Evolutionary conservation across 2,113 vertebrate genomes (phyloP), one percentile per base, ranked within the genome.

Genomic region (Chaetorhynchus papuensis): DNA sequence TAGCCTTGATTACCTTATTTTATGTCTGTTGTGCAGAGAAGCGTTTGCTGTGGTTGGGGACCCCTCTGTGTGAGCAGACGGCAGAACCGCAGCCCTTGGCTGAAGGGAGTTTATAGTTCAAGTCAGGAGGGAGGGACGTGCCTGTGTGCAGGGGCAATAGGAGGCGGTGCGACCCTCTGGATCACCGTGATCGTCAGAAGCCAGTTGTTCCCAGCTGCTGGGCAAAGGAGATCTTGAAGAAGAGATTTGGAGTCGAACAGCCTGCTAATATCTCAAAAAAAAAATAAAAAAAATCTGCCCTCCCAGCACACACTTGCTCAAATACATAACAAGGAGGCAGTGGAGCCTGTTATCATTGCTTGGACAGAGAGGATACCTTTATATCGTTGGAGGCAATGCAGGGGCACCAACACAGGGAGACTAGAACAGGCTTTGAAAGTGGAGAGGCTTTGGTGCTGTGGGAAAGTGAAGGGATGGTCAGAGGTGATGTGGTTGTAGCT

Each of bases 101-200:
- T 52, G 63, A 60, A 74, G n/a, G 10, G 28, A n/a, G 8, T 31
- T 66, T 53, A 6, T 22, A 26, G 64, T 13, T 61, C 41, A 47
- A 3, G 5, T 19, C 6, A 2, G 17, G 28, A 50, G 30, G 64
- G 59, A 69, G 41, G 41, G 39, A 50, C 0, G 0, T 0, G 3
- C 39, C 53, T 45, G 30, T 0, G 0, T n/a, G 33, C 5, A 1
- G 54, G 61, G 47, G 64, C 71, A 33, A 1, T 7, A 33, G 66
- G 72, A 83, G 24, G 13, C 21, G 35, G 54, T 18, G 31, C 0
- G 1, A 52, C 27, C 22, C 24, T 57, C 56, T 7, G 1, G 47
- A 64, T 18, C 61, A 5, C 28, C 4, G 23, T n/a, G 56, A 18
- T 7, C 33, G 37, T 23, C 28, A 42, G 79, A 75, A 85, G 42